phyloP scores from a whole-genome alignment of 2,888 invertebrate genomes.

The Chrysotoxum bicinctum region DNA sequence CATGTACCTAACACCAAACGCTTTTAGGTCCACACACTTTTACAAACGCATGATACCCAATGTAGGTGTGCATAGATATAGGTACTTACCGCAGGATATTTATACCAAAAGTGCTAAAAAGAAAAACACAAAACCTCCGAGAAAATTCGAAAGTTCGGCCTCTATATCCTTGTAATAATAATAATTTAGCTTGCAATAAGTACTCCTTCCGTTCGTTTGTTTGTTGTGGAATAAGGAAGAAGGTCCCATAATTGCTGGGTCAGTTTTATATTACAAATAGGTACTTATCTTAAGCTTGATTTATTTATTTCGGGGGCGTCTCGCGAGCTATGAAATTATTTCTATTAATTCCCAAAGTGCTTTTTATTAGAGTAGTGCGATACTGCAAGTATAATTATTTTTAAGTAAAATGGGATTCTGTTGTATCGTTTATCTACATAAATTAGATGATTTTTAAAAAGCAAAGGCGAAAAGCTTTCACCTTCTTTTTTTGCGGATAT shows the following conservation, averaged over 20 bases:
- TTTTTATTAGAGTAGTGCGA: background rate
- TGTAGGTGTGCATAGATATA: background rate
- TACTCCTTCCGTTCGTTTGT: background rate
- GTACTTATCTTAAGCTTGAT: slow-evolving; percentile 35
- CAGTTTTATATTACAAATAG: slow-evolving; percentile 20
- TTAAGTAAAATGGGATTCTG: background rate
- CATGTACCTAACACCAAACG: slow-evolving; percentile 36
- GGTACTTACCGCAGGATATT: background rate
- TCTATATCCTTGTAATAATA: slow-evolving; percentile 21
- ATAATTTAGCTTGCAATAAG: slow-evolving; percentile 36
- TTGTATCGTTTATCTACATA: background rate
- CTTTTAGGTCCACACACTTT: slow-evolving; percentile 5
- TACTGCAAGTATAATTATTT: background rate
- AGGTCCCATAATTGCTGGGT: slow-evolving; percentile 29
- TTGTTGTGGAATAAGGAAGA: background rate
- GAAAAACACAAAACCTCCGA: background rate
- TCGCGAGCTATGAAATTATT: slow-evolving; percentile 12
- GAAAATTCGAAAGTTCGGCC: background rate
- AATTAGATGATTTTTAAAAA: background rate
- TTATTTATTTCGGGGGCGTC: background rate
- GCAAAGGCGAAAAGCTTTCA: too few species aligned
- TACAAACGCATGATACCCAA: slow-evolving; percentile 12
- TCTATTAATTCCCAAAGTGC: slow-evolving; percentile 17
- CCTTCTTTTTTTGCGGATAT: too few species aligned
- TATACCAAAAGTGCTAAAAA: background rate